phyloP scores from a whole-genome alignment of 2,888 invertebrate genomes.

The Ctena decussata region DNA sequence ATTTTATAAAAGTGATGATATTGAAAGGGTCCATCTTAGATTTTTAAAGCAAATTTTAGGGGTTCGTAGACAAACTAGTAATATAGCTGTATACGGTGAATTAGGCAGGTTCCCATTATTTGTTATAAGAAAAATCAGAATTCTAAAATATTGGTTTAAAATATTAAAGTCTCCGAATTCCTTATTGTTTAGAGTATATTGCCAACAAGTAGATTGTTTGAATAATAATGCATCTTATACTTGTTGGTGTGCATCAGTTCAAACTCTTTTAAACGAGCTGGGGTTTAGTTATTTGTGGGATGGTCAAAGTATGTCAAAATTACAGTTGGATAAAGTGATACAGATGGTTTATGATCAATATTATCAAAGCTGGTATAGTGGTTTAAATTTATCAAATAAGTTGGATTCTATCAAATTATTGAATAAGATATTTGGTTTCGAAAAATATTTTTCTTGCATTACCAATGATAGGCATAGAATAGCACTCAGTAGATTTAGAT shows the following conservation, averaged over 20 bases:
- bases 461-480: neutral
- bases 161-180: neutral
- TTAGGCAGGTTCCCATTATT: neutral
- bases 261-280: neutral
- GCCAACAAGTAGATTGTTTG: neutral
- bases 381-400: neutral
- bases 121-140: neutral
- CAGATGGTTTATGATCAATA: neutral
- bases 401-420: neutral
- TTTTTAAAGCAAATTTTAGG: neutral
- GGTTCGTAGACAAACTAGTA: neutral
- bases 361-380: neutral
- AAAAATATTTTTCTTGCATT: neutral
- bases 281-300: neutral
- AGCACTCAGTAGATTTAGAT: slow-evolving; percentile 26
- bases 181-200: neutral
- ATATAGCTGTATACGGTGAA: slow-evolving; percentile 5
- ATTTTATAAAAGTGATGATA: neutral
- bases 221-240: neutral
- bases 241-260: neutral
- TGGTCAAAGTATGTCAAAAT: neutral
- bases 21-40: neutral
- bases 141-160: slow-evolving; percentile 8
- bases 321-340: neutral
- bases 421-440: neutral